These are phyloP conservation scores for Leucoraja erinaceus DNA, from an alignment of 2,113 vertebrate species.

Conservation along the genomic window DNA sequence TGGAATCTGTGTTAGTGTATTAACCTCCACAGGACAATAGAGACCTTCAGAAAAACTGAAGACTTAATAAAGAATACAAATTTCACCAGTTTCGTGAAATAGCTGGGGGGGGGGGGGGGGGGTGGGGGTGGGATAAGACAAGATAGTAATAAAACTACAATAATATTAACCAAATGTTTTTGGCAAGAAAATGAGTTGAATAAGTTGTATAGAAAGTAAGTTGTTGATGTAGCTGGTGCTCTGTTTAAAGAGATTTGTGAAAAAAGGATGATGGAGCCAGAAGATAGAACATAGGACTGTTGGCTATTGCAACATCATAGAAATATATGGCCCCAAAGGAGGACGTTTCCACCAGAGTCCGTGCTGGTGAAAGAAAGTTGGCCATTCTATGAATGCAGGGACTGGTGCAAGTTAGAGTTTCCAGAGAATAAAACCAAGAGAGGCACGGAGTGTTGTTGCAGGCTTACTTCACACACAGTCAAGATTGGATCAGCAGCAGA, in stretches of 20 bases:
- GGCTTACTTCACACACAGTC: neutral
- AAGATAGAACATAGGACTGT: too few species aligned
- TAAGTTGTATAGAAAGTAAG: neutral
- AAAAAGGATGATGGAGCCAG: too few species aligned
- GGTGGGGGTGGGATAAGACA: too few species aligned
- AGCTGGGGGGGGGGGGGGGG: too few species aligned
- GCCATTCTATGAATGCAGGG: too few species aligned
- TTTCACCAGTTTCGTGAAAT: neutral
- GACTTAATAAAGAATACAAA: neutral
- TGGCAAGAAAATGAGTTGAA: neutral
- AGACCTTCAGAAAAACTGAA: neutral
- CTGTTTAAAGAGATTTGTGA: neutral
- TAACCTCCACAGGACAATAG: neutral
- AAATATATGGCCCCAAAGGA: too few species aligned
- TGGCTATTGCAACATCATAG: too few species aligned
- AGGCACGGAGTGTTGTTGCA: neutral
- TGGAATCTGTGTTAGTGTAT: neutral
- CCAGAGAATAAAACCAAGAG: neutral
- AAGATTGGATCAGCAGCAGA: too few species aligned
- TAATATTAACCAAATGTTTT: neutral
- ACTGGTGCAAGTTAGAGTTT: too few species aligned
- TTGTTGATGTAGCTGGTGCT: neutral
- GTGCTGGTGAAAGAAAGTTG: too few species aligned
- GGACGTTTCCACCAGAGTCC: too few species aligned
- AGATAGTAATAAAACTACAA: neutral